Base-by-base conservation (phyloP, 2,113 vertebrate species). In the Scolopax mira region DNA sequence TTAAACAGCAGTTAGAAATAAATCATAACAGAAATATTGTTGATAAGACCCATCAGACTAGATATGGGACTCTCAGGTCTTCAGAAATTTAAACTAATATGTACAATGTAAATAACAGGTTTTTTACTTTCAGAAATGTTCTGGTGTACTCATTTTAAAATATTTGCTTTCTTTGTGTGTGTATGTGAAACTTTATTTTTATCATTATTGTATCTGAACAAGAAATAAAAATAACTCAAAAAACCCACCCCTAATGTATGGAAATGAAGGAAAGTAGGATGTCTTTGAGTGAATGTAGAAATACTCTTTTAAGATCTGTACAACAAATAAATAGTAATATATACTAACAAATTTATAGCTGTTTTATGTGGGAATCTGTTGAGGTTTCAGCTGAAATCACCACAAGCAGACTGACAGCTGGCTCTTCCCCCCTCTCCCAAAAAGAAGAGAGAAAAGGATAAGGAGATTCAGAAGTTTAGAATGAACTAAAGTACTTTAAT, bases 151-250 rank as follows among this genome's bases (percentile, higher is more conserved):
- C 2, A 37, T 78, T 72, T 85, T 35, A 30, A 77, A 82, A 52
- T n/a, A 58, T 16, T 30, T 0, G 24, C 1, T 37, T 48, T 31
- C 42, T 14, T 8, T 3, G 30, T 6, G 6, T 3, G 33, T 6
- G 7, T 3, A 30, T 6, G 7, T 48, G 8, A 46, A 73, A 41
- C 13, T 58, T 61, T 0, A 18, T 42, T 65, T 74, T 31, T 75
- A 27, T 69, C 13, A 62, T 54, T 55, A 2, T 69, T 74, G 30
- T 30, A 19, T 31, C 27, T 66, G 28, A 17, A 27, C 14, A 73
- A 83, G 10, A 17, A 55, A 64, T 8, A 55, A 48, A 75, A 31
- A 3, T 13, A 51, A 27, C 4, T 82, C 30, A 44, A 48, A 66
- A 87, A 69, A 35, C 7, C 3, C 9, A 52, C 9, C 13, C 9